Base-by-base conservation (phyloP, 30 jellyfish, hydroid and myxozoan species). In the Turritopsis rubra region DNA sequence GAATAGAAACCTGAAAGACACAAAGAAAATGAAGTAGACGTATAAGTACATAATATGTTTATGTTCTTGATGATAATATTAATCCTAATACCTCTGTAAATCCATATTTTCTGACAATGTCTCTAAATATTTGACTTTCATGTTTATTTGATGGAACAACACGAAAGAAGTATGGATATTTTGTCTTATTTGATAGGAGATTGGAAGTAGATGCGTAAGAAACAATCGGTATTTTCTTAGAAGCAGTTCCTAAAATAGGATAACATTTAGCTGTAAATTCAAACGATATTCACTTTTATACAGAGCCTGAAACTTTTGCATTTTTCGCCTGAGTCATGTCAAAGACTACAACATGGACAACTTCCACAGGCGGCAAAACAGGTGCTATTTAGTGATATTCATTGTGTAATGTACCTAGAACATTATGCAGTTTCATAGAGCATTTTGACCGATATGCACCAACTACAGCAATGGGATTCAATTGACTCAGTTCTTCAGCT, bases 371-470 rank as follows among this genome's bases (percentile, higher is more conserved):
- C n/a, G n/a, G n/a, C n/a, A n/a, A n/a, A n/a, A n/a, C n/a, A n/a
- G n/a, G n/a, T n/a, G n/a, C n/a, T n/a, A n/a, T n/a, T n/a, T n/a
- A n/a, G n/a, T n/a, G n/a, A n/a, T n/a, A n/a, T n/a, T n/a, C n/a
- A n/a, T n/a, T n/a, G n/a, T n/a, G n/a, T n/a, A n/a, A 29, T 94
- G 7, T 77, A 93, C 99, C 97, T 71, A 89, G 82, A 0, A 87
- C 95, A 24, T 83, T 84, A 5, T 96, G 90, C 18, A 88, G 79
- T 1, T 87, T 89, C 54, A 94, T 86, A 1, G 99, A 94, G 66
- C 99, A 94, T 71, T 91, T 75, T 1, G 99, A 94, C 30, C 99
- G 66, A 66, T 85, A 94, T 0, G 97, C 99, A 8, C 99, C 99
- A 85, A 94, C 96, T 41, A 94, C 95, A 21, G 97, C 99, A 60